These are phyloP conservation scores for Blastobasis adustella DNA, from an alignment of 2,888 invertebrate species.

Conservation along the genomic window DNA sequence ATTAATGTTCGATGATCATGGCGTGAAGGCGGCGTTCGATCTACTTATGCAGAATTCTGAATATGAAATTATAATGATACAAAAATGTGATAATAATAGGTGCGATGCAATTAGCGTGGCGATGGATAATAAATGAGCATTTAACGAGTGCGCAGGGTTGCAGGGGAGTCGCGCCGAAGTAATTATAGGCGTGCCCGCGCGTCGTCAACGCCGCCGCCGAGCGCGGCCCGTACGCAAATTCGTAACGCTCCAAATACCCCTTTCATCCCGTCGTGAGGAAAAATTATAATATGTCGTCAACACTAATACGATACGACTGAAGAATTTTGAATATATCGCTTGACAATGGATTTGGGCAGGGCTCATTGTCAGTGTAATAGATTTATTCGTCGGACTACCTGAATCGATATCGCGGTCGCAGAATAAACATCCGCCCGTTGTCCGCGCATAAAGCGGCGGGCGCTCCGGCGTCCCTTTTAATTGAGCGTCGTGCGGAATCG, in stretches of 20 bases:
- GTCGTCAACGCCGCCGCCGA: slow-evolving; percentile 35
- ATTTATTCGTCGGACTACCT: slow-evolving; percentile 65
- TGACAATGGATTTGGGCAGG: slow-evolving; percentile 41
- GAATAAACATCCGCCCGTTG: slow-evolving; percentile 62
- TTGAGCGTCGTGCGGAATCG: slow-evolving; percentile 51
- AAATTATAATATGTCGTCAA: slow-evolving; percentile 26
- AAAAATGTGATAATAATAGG: slow-evolving; percentile 1
- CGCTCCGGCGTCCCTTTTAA: slow-evolving; percentile 49
- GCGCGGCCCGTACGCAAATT: slow-evolving; percentile 37
- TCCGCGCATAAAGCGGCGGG: slow-evolving; percentile 45
- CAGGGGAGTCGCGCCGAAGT: slow-evolving; percentile 40
- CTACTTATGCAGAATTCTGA: background rate
- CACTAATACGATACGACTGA: slow-evolving; percentile 44
- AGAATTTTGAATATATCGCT: slow-evolving; percentile 34
- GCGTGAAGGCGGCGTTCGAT: background rate
- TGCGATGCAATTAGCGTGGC: slow-evolving; percentile 18
- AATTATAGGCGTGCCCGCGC: slow-evolving; percentile 49
- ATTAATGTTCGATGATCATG: slow-evolving; percentile 18
- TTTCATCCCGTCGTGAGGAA: slow-evolving; percentile 28
- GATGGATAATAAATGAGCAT: slow-evolving; percentile 59
- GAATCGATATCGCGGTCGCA: slow-evolving; percentile 58
- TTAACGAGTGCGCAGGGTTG: slow-evolving; percentile 46
- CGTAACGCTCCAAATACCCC: slow-evolving; percentile 41
- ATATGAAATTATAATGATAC: background rate
- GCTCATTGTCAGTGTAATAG: slow-evolving; percentile 55